Evolutionary conservation across 2,113 vertebrate genomes (phyloP).

Genomic region (Haemorhous mexicanus): DNA sequence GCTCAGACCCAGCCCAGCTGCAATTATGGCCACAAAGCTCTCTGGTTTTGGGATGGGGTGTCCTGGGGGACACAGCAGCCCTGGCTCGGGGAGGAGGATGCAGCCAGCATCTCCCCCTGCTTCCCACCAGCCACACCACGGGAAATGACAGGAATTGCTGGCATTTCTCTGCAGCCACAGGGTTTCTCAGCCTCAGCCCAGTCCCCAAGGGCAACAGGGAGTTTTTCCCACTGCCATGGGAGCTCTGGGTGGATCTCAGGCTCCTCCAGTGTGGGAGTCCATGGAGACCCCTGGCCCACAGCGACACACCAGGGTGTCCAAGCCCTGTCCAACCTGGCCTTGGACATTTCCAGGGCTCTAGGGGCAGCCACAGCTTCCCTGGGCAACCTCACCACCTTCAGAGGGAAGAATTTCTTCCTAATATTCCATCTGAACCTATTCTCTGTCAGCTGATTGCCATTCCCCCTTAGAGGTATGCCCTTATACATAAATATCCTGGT

Average conservation of each 20-base stretch:
- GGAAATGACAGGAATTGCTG: slow-evolving; percentile 17
- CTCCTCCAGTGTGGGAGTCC: fast-evolving
- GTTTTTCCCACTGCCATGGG: neutral
- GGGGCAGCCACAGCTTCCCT: neutral
- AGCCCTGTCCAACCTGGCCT: neutral
- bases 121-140: neutral
- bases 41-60: neutral
- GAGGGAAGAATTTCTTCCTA: neutral
- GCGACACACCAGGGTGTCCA: neutral
- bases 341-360: neutral
- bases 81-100: neutral
- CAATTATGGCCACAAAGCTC: fast-evolving
- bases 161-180: slow-evolving; percentile 4
- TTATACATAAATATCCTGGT: neutral
- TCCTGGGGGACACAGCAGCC: neutral
- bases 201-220: fast-evolving
- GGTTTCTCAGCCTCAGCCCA: neutral
- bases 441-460: neutral
- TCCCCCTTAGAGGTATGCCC: too few relatives aligned
- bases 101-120: neutral
- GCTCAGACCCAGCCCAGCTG: neutral
- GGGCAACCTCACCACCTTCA: neutral
- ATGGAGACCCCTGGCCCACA: neutral
- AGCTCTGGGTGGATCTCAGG: fast-evolving
- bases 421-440: neutral